Conservation (phyloP, 2,888 invertebrate species). For the Drosophila austrosaltans region DNA sequence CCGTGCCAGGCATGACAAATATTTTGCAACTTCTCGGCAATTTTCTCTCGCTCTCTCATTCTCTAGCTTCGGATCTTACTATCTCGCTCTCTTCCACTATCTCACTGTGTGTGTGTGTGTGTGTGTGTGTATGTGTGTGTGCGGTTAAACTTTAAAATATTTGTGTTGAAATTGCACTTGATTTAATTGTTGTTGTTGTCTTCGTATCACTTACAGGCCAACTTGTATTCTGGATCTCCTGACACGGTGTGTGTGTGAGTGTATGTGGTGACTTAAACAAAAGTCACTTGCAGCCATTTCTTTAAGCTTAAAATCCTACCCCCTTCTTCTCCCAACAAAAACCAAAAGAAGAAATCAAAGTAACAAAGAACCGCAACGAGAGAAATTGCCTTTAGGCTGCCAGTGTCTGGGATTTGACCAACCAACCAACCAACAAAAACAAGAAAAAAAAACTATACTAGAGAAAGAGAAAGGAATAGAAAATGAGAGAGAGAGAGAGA, state of each 20-base stretch:
- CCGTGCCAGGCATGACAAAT: conserved; percentile 75
- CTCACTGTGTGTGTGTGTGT: conserved; percentile 2
- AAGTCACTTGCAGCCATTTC: conserved; percentile 61
- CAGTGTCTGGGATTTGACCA: conserved; percentile 23
- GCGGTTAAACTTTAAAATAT: conserved; percentile 73
- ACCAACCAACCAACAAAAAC: conserved; percentile 4
- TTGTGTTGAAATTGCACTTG: conserved; percentile 76
- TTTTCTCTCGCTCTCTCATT: conserved; percentile 26
- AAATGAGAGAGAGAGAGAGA: not conserved
- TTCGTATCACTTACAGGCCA: conserved; percentile 67
- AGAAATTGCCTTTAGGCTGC: conserved; percentile 71
- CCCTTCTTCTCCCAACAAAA: conserved; percentile 22
- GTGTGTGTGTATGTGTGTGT: conserved; percentile 24
- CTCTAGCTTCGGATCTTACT: not conserved
- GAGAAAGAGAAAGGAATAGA: not conserved
- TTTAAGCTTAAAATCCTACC: conserved; percentile 53
- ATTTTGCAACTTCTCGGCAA: conserved; percentile 71
- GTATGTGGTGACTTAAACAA: conserved; percentile 59
- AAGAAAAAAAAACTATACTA: not conserved
- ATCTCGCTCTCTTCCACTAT: not conserved
- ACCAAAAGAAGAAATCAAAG: conserved; percentile 69
- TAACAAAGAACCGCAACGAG: conserved; percentile 71
- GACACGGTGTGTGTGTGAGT: conserved; percentile 34
- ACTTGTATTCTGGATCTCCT: conserved; percentile 41
- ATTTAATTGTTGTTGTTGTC: conserved; percentile 72